Evolutionary conservation across 2,888 invertebrate genomes (phyloP), one percentile per base, ranked within the genome.

Genomic region (Oxyteleia sp.): DNA sequence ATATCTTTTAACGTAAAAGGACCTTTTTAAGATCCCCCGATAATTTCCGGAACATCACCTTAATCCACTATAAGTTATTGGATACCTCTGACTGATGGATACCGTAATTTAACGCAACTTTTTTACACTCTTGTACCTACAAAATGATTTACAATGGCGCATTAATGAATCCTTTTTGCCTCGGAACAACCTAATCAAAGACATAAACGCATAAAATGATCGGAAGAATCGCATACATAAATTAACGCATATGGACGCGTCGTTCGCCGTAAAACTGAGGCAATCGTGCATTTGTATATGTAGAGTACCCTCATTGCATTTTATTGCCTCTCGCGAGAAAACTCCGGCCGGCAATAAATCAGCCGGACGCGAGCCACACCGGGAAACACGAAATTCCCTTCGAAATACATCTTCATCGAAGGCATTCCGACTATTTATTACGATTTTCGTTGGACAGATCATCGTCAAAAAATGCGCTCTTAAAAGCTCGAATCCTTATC

Each of bases 401-500:
- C 16, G 4, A 43, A 43, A 43, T 43, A 43, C 13, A 15, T 43
- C 32, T 32, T 32, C 32, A 32, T 32, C 32, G 32, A 1, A 32
- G 32, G 32, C 32, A 35, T 57, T 47, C 64, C 38, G 64, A 74
- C 55, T 64, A 64, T 74, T 74, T 63, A 64, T 35, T 41, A 45
- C 23, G 74, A 63, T 38, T 45, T 74, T 57, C 51, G 51, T 72
- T 61, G 32, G 10, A 10, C 32, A 10, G 32, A 32, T 32, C 32
- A 26, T n/a, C n/a, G n/a, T n/a, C n/a, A n/a, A n/a, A n/a, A n/a
- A n/a, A n/a, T n/a, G n/a, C n/a, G n/a, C n/a, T n/a, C n/a, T n/a
- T n/a, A n/a, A n/a, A n/a, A n/a, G n/a, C n/a, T n/a, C n/a, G n/a
- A n/a, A n/a, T n/a, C n/a, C n/a, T n/a, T n/a, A n/a, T n/a, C n/a